These are phyloP conservation scores for Homarus gammarus DNA, from an alignment of 2,888 invertebrate species.

Conservation along the genomic window DNA sequence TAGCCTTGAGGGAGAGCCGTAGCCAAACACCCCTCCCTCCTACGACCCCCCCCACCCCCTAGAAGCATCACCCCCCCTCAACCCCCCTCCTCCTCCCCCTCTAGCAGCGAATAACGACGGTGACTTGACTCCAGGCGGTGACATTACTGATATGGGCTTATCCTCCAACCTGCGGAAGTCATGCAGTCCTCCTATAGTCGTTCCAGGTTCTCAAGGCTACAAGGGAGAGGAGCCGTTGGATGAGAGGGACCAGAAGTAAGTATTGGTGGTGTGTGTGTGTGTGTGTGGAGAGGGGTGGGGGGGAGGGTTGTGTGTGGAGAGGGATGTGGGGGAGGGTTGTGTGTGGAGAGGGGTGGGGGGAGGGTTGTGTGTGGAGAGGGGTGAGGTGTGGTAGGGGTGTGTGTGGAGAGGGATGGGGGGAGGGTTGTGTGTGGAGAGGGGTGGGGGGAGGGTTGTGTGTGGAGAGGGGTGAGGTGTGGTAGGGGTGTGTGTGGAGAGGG, in stretches of 20 bases:
- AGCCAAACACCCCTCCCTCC: not conserved
- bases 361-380: not conserved
- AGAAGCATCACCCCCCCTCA: not conserved
- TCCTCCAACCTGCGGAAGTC: constrained; percentile 77
- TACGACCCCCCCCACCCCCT: not conserved
- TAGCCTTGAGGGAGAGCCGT: no score
- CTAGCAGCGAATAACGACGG: constrained; percentile 77
- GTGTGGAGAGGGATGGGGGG: not conserved
- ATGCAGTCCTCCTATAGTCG: constrained; percentile 86
- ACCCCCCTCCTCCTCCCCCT: constrained; percentile 64
- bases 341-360: not conserved
- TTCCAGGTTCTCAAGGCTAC: constrained; percentile 87
- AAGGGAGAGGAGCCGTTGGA: constrained; percentile 86
- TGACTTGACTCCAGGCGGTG: constrained; percentile 81
- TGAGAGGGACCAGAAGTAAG: constrained; percentile 81
- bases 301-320: not conserved
- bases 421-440: not conserved
- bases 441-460: no score
- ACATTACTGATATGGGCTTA: constrained; percentile 77
- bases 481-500: not conserved
- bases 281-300: not conserved
- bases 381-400: not conserved
- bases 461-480: no score
- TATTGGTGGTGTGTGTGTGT: not conserved
- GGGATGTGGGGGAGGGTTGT: not conserved